Base-by-base conservation (phyloP, 1,140 invertebrate species). In the Augochlora pura region DNA sequence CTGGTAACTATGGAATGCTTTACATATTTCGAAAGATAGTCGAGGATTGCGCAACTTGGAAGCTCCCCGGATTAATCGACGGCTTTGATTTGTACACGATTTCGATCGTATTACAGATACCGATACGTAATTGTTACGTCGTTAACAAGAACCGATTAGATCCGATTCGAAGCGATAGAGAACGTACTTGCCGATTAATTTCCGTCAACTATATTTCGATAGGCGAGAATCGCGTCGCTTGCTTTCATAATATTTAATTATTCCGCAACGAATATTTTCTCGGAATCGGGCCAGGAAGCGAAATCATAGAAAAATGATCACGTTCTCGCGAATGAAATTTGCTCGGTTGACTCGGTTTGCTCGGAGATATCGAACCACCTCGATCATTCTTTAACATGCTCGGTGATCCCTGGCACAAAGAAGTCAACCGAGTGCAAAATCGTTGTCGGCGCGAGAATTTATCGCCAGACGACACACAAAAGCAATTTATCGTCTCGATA, bases 341-440 rank as follows among this genome's bases (percentile, higher is more conserved):
- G 21, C 0, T 23, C 27, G 2, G 23, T 25, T 42, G 57, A 71
- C 42, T 38, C 21, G 9, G 57, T 42, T 2, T 32, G 27, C 12
- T 71, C 18, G 14, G 21, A 71, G 57, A 60, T 71, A 71, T 62
- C 32, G 39, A n/a, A 9, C 8, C 10, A 57, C 18, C 23, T 27
- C 12, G 32, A 62, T 71, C 52, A 14, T 42, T 8, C n/a, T 67
- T 39, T 16, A 66, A 66, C 25, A n/a, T 25, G n/a, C 46, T 18
- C 32, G 49, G 12, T 16, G 49, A 21, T 32, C 69, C 25, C 21
- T 14, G 16, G 16, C 6, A 23, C 21, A 32, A 21, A 23, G 32
- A 63, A 54, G 14, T 73, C 76, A 10, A 21, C 5, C 39, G 21
- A 39, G n/a, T 10, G 67, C 54, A 16, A 77, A 77, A 64, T 70